Evolutionary conservation across 2,888 invertebrate genomes (phyloP).

Genomic region (Strigamia crassipes): DNA sequence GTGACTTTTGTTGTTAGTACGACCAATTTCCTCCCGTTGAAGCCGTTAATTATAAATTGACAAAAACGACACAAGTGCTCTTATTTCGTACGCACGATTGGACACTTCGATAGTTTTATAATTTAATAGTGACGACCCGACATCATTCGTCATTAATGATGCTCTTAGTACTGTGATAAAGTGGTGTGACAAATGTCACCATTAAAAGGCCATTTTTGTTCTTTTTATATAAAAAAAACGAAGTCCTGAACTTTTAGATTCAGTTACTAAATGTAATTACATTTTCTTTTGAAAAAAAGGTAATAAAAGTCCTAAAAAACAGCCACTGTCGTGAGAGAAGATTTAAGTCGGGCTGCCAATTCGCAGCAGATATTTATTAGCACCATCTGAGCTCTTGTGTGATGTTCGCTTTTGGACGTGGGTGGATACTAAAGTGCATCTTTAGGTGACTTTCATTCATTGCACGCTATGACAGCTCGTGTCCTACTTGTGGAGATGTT

Average conservation of each 20-base stretch:
- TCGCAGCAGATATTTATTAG: constrained; percentile 15
- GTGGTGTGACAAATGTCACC: no score
- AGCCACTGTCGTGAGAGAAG: neutral
- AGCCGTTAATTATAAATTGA: no score
- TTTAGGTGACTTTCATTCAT: constrained; percentile 23
- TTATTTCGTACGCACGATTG: no score
- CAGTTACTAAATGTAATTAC: neutral
- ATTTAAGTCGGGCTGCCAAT: neutral
- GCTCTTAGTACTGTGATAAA: no score
- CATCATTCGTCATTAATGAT: no score
- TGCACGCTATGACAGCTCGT: constrained; percentile 23
- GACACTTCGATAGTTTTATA: no score
- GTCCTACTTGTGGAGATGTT: constrained; percentile 10
- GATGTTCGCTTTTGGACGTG: constrained; percentile 17
- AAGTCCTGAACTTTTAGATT: neutral
- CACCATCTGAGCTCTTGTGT: neutral
- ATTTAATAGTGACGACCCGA: no score
- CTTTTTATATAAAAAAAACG: neutral
- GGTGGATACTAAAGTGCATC: constrained; percentile 22
- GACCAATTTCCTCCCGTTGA: neutral
- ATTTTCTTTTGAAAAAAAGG: neutral
- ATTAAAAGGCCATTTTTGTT: neutral
- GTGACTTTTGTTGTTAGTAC: neutral
- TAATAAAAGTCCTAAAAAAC: neutral
- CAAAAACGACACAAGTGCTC: no score